These are phyloP conservation scores for Cynaeus angustus DNA, from an alignment of 2,888 invertebrate species.

Conservation along the genomic window DNA sequence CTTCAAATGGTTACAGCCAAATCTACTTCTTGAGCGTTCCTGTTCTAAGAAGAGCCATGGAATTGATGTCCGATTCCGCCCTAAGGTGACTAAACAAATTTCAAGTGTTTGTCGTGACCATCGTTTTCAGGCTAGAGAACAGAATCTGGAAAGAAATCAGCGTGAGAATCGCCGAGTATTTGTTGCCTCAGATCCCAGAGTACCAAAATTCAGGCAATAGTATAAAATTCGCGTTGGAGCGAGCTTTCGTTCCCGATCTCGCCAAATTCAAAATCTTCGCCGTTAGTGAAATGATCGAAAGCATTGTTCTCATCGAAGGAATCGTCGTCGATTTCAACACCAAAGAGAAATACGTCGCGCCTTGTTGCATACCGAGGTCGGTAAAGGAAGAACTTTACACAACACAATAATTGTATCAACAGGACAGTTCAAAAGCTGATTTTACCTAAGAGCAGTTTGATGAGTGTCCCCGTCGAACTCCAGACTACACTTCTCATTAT, in stretches of 20 bases:
- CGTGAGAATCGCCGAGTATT: conserved; percentile 7
- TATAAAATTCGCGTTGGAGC: conserved; percentile 15
- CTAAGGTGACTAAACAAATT: conserved; percentile 49
- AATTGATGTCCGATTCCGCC: conserved; percentile 47
- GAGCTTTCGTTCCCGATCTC: conserved; percentile 21
- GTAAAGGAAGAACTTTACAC: background rate
- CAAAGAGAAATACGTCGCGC: conserved; percentile 74
- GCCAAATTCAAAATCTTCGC: conserved; percentile 71
- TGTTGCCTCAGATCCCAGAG: conserved; percentile 1
- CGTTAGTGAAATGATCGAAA: conserved; percentile 74
- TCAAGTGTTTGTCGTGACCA: background rate
- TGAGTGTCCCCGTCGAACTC: conserved; percentile 62
- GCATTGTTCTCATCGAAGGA: conserved; percentile 75
- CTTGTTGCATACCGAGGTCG: conserved; percentile 73
- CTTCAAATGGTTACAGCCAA: conserved; percentile 77
- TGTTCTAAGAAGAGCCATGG: conserved; percentile 72
- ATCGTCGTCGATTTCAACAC: conserved; percentile 74
- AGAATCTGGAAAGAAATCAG: conserved; percentile 26
- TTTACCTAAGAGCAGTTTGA: conserved; percentile 26
- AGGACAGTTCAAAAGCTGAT: conserved; percentile 56
- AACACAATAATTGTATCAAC: background rate
- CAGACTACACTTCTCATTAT: conserved; percentile 63
- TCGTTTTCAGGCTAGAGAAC: conserved; percentile 10
- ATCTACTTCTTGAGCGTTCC: conserved; percentile 71
- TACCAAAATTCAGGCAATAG: conserved; percentile 13